These are phyloP conservation scores for Tetragonisca angustula DNA, from an alignment of 2,888 invertebrate genomes.

Conservation along the genomic window DNA sequence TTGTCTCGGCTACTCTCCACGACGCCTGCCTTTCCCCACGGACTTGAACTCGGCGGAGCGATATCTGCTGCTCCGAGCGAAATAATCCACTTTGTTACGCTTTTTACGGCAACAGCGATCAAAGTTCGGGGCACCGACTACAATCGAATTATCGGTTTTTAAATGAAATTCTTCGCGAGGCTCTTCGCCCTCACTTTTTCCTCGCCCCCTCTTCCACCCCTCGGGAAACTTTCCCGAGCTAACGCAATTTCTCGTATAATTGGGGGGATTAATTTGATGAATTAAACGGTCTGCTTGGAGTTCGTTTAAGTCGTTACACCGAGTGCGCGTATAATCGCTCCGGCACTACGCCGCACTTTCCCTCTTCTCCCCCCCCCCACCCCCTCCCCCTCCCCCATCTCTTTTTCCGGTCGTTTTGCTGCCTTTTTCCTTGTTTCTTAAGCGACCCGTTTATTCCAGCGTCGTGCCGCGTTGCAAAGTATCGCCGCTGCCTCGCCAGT, in stretches of 20 bases:
- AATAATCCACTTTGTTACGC: constrained; percentile 49
- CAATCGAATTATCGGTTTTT: constrained; percentile 59
- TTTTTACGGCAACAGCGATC: constrained; percentile 30
- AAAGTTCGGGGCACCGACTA: constrained; percentile 37
- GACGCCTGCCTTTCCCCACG: background rate
- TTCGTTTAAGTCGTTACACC: constrained; percentile 49
- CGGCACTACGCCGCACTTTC: background rate
- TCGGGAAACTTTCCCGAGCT: constrained; percentile 51
- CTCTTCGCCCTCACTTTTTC: background rate
- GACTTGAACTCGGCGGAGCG: constrained; percentile 16
- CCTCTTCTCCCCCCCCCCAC: background rate
- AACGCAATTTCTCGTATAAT: constrained; percentile 57
- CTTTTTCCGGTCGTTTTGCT: too few species aligned
- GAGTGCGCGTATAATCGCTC: constrained; percentile 36
- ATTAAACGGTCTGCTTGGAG: constrained; percentile 47
- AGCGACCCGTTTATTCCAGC: constrained; percentile 14
- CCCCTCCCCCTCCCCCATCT: too few species aligned
- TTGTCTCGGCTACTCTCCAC: too few species aligned
- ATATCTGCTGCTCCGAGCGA: constrained; percentile 38
- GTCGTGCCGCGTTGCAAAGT: background rate
- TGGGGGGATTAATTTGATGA: constrained; percentile 48
- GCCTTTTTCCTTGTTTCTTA: background rate
- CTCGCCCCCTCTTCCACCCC: constrained; percentile 2
- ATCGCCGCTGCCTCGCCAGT: background rate
- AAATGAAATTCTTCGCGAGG: constrained; percentile 58